Conservation (phyloP, 92 coral and sea anemone genomes). For the Blastomussa wellsi region DNA sequence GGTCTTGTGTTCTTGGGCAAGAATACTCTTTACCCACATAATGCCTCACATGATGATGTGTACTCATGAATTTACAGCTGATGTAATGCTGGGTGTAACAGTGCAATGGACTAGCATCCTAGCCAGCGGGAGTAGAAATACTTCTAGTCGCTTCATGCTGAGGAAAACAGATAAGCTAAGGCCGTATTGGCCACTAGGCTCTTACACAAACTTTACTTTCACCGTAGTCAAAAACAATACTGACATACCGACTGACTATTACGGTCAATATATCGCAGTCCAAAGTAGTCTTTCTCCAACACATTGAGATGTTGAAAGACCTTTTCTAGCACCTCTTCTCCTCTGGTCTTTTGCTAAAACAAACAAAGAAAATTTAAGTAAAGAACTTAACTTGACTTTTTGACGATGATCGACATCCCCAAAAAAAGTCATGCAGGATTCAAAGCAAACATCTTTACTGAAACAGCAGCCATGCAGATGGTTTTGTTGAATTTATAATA, state of each 20-base stretch:
- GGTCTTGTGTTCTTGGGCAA: too few species aligned
- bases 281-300: conserved; percentile 93
- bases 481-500: background rate
- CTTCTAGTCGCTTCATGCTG: too few species aligned
- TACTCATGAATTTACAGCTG: too few species aligned
- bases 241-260: conserved; percentile 81
- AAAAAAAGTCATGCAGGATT: background rate
- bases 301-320: conserved; percentile 81
- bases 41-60: too few species aligned
- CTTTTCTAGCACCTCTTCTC: conserved; percentile 84
- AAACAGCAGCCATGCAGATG: background rate
- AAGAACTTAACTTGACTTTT: background rate
- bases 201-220: too few species aligned
- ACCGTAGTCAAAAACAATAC: background rate
- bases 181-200: too few species aligned
- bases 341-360: conserved; percentile 74
- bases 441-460: background rate
- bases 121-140: too few species aligned
- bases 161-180: too few species aligned
- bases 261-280: conserved; percentile 88
- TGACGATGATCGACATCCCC: background rate
- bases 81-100: too few species aligned
- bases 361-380: background rate
- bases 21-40: too few species aligned
- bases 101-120: too few species aligned